A percentile compares a stretch with the other conserved stretches of the same genome.
Conservation (phyloP, 2,797 vertebrate genomes). For the Eulemur rubriventer region DNA sequence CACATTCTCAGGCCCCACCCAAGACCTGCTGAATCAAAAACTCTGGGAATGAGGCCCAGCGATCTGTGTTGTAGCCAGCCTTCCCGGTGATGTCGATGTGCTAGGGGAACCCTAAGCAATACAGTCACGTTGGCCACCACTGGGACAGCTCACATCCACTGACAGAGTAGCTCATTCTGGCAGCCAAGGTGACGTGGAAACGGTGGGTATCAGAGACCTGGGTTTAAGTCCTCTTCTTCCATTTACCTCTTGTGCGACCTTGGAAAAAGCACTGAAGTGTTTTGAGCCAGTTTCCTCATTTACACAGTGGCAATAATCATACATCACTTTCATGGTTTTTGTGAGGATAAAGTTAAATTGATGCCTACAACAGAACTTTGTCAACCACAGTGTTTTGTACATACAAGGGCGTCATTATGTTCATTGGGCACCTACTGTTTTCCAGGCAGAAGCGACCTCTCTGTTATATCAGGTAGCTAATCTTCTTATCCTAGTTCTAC, state of each 20-base stretch:
- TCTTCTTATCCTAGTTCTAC: not conserved
- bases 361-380: not conserved
- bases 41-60: not conserved
- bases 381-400: not conserved
- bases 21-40: not conserved
- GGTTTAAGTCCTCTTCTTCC: not conserved
- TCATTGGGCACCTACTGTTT: not conserved
- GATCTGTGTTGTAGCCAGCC: not conserved
- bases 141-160: fast-evolving
- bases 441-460: not conserved
- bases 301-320: not conserved
- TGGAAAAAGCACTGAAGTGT: not conserved
- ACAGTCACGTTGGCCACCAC: fast-evolving
- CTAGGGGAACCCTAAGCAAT: not conserved
- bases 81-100: not conserved
- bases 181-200: not conserved
- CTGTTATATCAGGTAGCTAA: not conserved
- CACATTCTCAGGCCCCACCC: not conserved
- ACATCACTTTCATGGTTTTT: not conserved
- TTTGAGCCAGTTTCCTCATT: not conserved
- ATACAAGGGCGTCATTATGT: not conserved
- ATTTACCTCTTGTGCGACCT: too few relatives aligned
- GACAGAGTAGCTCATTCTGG: not conserved
- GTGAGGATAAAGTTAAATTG: not conserved
- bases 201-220: fast-evolving